Evolutionary conservation across 1,140 invertebrate species (phyloP).

Genomic region (Globodera rostochiensis): DNA sequence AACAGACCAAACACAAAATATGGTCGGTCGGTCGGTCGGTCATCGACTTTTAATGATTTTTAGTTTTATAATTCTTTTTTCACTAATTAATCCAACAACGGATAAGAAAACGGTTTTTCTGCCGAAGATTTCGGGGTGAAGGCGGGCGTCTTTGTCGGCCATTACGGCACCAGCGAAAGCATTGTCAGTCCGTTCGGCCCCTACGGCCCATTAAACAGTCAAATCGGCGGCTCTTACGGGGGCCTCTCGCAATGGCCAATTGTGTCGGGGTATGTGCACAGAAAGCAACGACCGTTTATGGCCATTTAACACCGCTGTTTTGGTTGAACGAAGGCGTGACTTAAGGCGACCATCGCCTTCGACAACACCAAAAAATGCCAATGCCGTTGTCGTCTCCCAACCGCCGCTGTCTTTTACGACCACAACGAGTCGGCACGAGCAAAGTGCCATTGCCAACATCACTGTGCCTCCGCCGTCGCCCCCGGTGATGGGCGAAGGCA

Average conservation of each 20-base stretch:
- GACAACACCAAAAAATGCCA: background rate
- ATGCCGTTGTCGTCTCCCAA: background rate
- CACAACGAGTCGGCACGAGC: background rate
- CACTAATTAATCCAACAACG: background rate
- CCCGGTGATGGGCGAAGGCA: slow-evolving; percentile 16
- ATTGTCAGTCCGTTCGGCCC: slow-evolving; percentile 24
- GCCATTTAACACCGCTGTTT: slow-evolving; percentile 5
- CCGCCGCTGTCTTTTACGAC: background rate
- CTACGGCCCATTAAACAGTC: slow-evolving; percentile 20
- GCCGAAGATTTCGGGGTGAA: slow-evolving; percentile 19
- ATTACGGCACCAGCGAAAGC: slow-evolving; percentile 25
- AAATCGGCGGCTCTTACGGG: slow-evolving; percentile 22
- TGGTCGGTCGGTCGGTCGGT: slow-evolving; percentile 3
- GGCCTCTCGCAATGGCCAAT: slow-evolving; percentile 21
- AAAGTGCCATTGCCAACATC: background rate
- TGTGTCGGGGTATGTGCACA: slow-evolving; percentile 14
- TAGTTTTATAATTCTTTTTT: too few relatives aligned
- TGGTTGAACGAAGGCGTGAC: background rate
- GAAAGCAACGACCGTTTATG: background rate
- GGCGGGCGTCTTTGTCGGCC: slow-evolving; percentile 24
- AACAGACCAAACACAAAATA: slow-evolving; percentile 5
- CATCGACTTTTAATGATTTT: too few relatives aligned
- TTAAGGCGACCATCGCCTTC: background rate
- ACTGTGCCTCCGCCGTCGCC: background rate
- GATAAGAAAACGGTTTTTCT: background rate